Conservation (phyloP, 1,140 invertebrate species). For the Alviniconcha marisindica region DNA sequence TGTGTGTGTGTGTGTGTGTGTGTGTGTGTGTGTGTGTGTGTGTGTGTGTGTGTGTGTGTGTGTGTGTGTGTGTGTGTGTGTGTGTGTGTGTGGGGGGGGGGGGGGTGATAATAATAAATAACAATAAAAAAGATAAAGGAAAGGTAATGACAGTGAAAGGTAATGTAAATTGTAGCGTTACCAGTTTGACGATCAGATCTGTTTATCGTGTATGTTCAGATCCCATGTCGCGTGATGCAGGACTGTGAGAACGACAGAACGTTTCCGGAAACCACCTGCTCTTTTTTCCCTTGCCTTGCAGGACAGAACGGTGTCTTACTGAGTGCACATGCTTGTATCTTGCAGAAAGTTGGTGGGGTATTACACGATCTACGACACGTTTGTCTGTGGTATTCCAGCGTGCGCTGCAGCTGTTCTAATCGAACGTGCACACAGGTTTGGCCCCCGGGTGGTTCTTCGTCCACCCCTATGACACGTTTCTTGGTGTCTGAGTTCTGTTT, state of each 20-base stretch:
- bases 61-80: slow-evolving; percentile 10
- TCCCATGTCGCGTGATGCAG: too few relatives aligned
- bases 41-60: slow-evolving; percentile 17
- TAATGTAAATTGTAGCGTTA: too few relatives aligned
- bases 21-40: background rate
- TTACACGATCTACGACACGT: slow-evolving; percentile 63
- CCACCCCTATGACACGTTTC: background rate
- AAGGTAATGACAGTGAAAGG: too few relatives aligned
- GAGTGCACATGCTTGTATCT: slow-evolving; percentile 50
- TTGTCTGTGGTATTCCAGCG: slow-evolving; percentile 63
- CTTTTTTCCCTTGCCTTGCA: too few relatives aligned
- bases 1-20: background rate
- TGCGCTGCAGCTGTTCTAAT: slow-evolving; percentile 60
- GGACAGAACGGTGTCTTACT: too few relatives aligned
- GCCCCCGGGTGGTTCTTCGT: background rate
- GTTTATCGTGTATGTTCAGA: too few relatives aligned
- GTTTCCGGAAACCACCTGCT: too few relatives aligned
- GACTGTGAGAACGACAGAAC: too few relatives aligned
- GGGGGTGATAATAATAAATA: too few relatives aligned
- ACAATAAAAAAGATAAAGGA: too few relatives aligned
- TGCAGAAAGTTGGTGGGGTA: slow-evolving; percentile 67
- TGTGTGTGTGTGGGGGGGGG: too few relatives aligned
- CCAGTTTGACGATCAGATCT: too few relatives aligned
- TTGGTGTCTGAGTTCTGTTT: background rate
- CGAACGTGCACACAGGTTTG: slow-evolving; percentile 68